Evolutionary conservation across 1,140 invertebrate genomes (phyloP), one percentile per base, ranked within the genome.

Genomic region (Drosophila punjabiensis): DNA sequence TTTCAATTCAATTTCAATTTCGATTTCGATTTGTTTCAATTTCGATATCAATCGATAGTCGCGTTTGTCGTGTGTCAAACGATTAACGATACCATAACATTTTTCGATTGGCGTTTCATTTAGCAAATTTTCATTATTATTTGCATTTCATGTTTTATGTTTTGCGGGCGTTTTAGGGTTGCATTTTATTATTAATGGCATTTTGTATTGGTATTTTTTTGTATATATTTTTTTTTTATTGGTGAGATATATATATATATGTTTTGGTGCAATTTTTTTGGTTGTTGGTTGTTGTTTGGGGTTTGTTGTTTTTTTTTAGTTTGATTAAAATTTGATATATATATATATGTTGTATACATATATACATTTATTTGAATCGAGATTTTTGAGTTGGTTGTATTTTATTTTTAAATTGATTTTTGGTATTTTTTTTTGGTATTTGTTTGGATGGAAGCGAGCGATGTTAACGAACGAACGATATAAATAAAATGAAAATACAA

Each of bases 401-500:
- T 62, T 65, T 76, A 69, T 56, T 79, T 59, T 75, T 39, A 55
- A 63, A 78, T 65, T 70, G 58, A 61, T 63, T 55, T 73, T 65
- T 74, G 82, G 59, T 65, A 66, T 82, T 77, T 79, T 78, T 77
- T 84, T 33, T 48, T 47, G 47, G 47, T 48, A 48, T 48, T 88
- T 79, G 73, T 82, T 92, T 91, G 84, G 88, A 92, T 92, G 70
- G 91, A 84, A 92, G 91, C 86, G 85, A 88, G 91, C 91, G 91
- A 92, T 92, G 91, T 92, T 81, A 92, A 92, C 88, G 88, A 91
- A 91, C 91, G 91, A 92, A 92, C 91, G 91, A 92, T 91, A 92
- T 89, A 92, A 92, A 92, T 91, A 92, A 92, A 92, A 89, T 89
- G 82, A 92, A 91, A 92, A 92, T 92, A 89, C 86, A 89, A 89